Evolutionary conservation across 2,888 invertebrate genomes (phyloP).

Genomic region (Agonopterix alstromeriana): DNA sequence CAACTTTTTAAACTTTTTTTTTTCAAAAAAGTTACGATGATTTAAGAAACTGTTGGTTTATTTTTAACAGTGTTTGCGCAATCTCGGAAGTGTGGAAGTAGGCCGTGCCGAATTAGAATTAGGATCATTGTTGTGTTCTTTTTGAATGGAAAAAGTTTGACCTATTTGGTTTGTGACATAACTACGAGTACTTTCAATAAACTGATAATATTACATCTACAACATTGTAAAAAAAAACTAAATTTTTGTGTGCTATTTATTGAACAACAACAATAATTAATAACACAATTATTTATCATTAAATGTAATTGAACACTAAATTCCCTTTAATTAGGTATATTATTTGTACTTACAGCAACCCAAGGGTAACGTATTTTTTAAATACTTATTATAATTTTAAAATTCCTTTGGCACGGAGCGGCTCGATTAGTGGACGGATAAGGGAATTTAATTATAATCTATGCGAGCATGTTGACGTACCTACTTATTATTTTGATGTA

Average conservation of each 20-base stretch:
- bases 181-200: background rate
- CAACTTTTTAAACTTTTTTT: too few relatives aligned
- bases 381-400: too few relatives aligned
- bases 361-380: too few relatives aligned
- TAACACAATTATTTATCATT: too few relatives aligned
- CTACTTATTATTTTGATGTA: conserved; percentile 1
- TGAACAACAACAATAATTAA: too few relatives aligned
- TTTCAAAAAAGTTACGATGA: background rate
- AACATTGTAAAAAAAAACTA: too few relatives aligned
- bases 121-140: background rate
- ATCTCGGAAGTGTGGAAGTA: conserved; percentile 2
- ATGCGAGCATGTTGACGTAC: background rate
- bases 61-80: conserved; percentile 1
- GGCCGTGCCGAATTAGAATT: conserved; percentile 1
- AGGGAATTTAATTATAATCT: background rate
- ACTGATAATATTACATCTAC: too few relatives aligned
- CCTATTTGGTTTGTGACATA: background rate
- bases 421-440: background rate
- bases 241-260: too few relatives aligned
- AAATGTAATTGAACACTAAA: too few relatives aligned
- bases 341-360: too few relatives aligned
- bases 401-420: too few relatives aligned
- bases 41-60: background rate
- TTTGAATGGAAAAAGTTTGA: background rate
- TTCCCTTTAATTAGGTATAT: too few relatives aligned